Conservation (phyloP, 2,797 vertebrate species). For the Enoplosus armatus region DNA sequence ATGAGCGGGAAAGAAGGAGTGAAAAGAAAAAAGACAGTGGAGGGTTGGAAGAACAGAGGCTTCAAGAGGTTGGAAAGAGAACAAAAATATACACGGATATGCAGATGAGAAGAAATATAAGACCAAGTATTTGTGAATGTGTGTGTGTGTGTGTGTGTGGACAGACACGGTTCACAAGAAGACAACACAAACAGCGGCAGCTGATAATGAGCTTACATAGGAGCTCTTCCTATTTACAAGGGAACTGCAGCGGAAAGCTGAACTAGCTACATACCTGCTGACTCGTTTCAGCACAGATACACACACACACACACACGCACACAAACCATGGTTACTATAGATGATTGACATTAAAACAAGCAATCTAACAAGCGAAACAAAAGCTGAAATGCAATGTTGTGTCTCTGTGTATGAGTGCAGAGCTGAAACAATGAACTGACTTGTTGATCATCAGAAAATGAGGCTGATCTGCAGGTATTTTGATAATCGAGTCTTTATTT, state of each 20-base stretch:
- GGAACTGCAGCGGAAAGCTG: slow-evolving; percentile 62
- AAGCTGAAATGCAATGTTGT: not conserved
- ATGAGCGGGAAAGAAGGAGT: slow-evolving; percentile 15
- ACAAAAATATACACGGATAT: slow-evolving; percentile 39
- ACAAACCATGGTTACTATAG: slow-evolving; percentile 3
- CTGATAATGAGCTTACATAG: slow-evolving; percentile 75
- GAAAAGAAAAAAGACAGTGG: slow-evolving; percentile 28
- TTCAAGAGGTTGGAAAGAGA: slow-evolving; percentile 38
- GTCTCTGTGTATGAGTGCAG: not conserved
- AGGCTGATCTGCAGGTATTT: not conserved
- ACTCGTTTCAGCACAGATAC: slow-evolving; percentile 38
- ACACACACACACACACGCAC: not conserved
- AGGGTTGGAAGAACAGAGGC: slow-evolving; percentile 37
- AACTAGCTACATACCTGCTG: slow-evolving; percentile 56
- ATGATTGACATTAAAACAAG: not conserved
- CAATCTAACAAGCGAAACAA: not conserved
- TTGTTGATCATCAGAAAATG: not conserved
- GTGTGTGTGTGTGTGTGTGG: slow-evolving; percentile 9
- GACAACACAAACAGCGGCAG: slow-evolving; percentile 58
- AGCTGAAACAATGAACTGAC: not conserved
- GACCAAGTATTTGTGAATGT: slow-evolving; percentile 6
- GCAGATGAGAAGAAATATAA: slow-evolving; percentile 38
- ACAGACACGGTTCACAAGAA: slow-evolving; percentile 39
- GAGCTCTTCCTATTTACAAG: slow-evolving; percentile 69
- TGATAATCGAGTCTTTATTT: not conserved